A percentile compares a stretch with the other conserved stretches of the same genome.
Evolutionary conservation across 2,113 vertebrate genomes (phyloP).

Genomic region (Pachyramphus minor): DNA sequence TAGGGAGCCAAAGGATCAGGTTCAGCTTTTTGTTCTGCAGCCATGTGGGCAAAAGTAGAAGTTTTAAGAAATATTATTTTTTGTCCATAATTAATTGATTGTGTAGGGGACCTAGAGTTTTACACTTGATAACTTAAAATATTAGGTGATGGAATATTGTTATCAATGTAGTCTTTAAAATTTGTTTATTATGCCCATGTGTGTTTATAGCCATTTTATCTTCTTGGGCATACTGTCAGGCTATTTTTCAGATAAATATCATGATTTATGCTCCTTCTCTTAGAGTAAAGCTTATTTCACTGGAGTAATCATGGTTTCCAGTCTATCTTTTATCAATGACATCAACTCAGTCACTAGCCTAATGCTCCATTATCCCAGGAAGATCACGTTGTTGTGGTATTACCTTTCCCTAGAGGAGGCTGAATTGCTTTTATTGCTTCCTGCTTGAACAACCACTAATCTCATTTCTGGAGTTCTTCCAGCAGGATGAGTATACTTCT

Average conservation of each 20-base stretch:
- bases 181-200: not conserved
- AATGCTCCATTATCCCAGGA: conserved; percentile 16
- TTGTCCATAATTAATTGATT: not conserved
- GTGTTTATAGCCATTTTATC: not conserved
- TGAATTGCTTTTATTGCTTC: conserved; percentile 57
- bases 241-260: not conserved
- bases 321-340: conserved; percentile 45
- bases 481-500: not conserved
- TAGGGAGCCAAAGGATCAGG: not conserved
- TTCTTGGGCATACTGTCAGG: not conserved
- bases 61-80: not conserved
- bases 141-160: not conserved
- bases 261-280: not conserved
- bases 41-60: not conserved
- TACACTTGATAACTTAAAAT: not conserved
- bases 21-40: not conserved
- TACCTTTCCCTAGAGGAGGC: conserved; percentile 36
- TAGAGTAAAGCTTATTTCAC: not conserved
- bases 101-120: not conserved
- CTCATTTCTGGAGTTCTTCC: conserved; percentile 43
- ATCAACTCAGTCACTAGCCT: not conserved
- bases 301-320: not conserved
- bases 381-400: conserved; percentile 4
- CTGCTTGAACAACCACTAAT: conserved; percentile 36
- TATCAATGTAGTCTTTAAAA: not conserved